phyloP scores from a whole-genome alignment of 2,113 vertebrate species.

The Myrmecobius fasciatus region DNA sequence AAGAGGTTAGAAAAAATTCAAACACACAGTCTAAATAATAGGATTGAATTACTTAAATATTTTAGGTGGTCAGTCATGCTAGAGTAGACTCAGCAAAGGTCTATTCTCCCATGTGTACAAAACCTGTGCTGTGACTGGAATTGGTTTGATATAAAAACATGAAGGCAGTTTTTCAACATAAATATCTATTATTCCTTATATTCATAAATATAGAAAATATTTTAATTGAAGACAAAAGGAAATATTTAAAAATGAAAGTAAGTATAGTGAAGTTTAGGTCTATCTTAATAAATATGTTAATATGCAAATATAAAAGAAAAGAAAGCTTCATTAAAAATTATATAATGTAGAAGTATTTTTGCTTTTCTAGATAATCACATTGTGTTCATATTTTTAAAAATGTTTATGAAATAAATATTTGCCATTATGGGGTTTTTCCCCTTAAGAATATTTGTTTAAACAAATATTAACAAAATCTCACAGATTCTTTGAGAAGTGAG shows the following conservation, averaged over 20 bases:
- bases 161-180: not conserved
- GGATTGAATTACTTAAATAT: not conserved
- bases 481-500: not conserved
- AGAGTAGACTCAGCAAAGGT: not conserved
- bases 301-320: not conserved
- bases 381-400: not conserved
- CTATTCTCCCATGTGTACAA: not conserved
- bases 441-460: not conserved
- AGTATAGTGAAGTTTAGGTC: not conserved
- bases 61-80: not conserved
- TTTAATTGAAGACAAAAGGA: not conserved
- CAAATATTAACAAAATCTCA: not conserved
- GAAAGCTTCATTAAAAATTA: not conserved
- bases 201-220: not conserved
- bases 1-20: constrained; percentile 31
- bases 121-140: not conserved
- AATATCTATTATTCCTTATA: not conserved
- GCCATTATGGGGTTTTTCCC: not conserved
- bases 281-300: not conserved
- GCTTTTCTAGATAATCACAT: not conserved
- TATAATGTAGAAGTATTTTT: not conserved
- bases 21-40: not conserved
- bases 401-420: not conserved
- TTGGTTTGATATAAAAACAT: not conserved
- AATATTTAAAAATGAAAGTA: not conserved